A percentile compares a stretch with the other conserved stretches of the same genome.
Conservation (phyloP, 1,140 invertebrate genomes). For the Cherax destructor region DNA sequence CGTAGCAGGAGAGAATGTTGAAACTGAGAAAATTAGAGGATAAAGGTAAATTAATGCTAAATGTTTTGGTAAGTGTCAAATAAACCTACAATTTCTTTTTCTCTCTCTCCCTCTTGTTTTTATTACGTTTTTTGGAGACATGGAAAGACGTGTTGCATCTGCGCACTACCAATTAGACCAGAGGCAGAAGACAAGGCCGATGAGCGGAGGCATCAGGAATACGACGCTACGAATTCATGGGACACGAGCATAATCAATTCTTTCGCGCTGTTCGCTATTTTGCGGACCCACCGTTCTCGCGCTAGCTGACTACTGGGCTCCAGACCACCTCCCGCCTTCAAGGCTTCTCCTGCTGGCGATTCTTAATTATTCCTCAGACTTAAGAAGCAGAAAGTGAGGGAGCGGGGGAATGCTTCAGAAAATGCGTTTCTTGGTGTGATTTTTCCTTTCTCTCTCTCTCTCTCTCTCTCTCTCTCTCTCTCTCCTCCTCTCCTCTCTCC, state of each 20-base stretch:
- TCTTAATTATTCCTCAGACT: too few relatives aligned
- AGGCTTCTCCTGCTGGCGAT: too few relatives aligned
- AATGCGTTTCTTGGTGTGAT: not conserved
- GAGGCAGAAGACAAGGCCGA: not conserved
- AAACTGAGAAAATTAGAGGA: too few relatives aligned
- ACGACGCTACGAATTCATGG: not conserved
- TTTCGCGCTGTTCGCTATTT: constrained; percentile 41
- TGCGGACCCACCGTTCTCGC: not conserved
- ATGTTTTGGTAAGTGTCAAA: too few relatives aligned
- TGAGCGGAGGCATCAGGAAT: not conserved
- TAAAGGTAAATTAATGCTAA: too few relatives aligned
- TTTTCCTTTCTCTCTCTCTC: constrained; percentile 36
- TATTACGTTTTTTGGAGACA: not conserved
- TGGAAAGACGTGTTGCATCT: not conserved
- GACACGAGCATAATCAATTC: constrained; percentile 41
- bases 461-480: constrained; percentile 42
- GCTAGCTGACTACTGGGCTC: not conserved
- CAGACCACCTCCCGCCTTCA: too few relatives aligned
- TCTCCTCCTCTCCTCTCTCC: constrained; percentile 37
- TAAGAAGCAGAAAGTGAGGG: too few relatives aligned
- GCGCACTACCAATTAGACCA: not conserved
- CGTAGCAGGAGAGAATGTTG: too few relatives aligned
- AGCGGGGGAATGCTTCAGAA: too few relatives aligned
- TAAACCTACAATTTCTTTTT: too few relatives aligned
- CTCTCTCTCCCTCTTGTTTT: too few relatives aligned